Base-by-base conservation (phyloP, 2,888 invertebrate species). In the Muschampia plurimacula region DNA sequence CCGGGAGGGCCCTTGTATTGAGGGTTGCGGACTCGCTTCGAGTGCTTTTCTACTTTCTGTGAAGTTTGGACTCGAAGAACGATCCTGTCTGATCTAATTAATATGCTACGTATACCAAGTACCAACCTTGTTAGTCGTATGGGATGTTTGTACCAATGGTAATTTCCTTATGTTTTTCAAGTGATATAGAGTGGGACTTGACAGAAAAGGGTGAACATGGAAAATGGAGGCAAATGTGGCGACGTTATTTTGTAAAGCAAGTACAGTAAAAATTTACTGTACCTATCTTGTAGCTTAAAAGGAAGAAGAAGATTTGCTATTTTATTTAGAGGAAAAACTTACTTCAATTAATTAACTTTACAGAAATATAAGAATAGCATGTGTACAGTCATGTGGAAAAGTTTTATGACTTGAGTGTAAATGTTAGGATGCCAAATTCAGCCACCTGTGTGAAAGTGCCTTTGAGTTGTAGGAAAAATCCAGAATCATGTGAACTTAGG, bases 21-120 rank as follows among this genome's bases (percentile, higher is more conserved):
- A 32, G 60, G 60, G n/a, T 39, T 13, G 13, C 60, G 52, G 52
- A 15, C 52, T 52, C 15, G 8, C 15, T n/a, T 52, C 52, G 15
- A 52, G 52, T 52, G 52, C 52, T 52, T 52, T 15, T 15, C 52
- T 52, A 52, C 52, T 49, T 52, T 15, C 52, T 52, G 52, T 52
- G 52, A 52, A 15, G 52, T 52, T 52, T 52, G 52, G 52, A 52
- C 52, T 52, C 52, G 15, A 52, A 39, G 15, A 55, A 55, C 22
- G 22, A 55, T 22, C 55, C 55, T 55, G 22, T 22, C 55, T 28
- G 22, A 55, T 55, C 55, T 55, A 52, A 52, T 52, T 52, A 52
- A 52, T 52, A 15, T 52, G 15, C 8, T 52, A 15, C 15, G 52
- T 15, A 15, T 7, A 39, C 6, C n/a, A n/a, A n/a, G 6, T 44